Percentiles rank a stretch among this genome's conserved stretches.
phyloP scores from a whole-genome alignment of 2,113 vertebrate species.

The Shinisaurus crocodilurus region DNA sequence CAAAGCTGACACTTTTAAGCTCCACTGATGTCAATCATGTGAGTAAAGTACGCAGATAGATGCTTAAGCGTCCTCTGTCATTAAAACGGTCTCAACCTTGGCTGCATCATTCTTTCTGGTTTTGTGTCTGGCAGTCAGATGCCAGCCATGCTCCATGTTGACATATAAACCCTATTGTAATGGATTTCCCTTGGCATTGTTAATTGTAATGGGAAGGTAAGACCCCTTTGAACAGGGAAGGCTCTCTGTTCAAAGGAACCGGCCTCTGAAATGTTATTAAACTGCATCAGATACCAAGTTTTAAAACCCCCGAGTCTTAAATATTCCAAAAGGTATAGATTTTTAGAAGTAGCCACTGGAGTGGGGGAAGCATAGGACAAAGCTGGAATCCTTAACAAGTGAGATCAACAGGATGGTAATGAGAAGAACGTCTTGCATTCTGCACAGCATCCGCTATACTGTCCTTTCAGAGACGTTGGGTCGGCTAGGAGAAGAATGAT shows the following conservation, averaged over 20 bases:
- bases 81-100: no score
- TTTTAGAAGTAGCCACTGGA: background rate
- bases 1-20: no score
- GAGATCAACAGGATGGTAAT: background rate
- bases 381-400: background rate
- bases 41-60: no score
- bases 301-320: background rate
- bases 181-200: background rate
- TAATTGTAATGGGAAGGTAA: background rate
- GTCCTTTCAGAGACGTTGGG: background rate
- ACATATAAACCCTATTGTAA: background rate
- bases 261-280: background rate
- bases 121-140: background rate
- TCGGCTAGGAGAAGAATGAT: background rate
- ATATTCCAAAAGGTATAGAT: background rate
- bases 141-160: background rate
- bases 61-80: no score
- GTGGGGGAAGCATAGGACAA: background rate
- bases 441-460: fast-evolving
- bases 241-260: background rate
- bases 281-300: background rate
- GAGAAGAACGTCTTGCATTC: background rate
- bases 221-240: background rate
- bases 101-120: no score
- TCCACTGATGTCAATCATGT: no score